Conservation (phyloP, 2,797 vertebrate species). For the Pseudomugil tenellus region DNA sequence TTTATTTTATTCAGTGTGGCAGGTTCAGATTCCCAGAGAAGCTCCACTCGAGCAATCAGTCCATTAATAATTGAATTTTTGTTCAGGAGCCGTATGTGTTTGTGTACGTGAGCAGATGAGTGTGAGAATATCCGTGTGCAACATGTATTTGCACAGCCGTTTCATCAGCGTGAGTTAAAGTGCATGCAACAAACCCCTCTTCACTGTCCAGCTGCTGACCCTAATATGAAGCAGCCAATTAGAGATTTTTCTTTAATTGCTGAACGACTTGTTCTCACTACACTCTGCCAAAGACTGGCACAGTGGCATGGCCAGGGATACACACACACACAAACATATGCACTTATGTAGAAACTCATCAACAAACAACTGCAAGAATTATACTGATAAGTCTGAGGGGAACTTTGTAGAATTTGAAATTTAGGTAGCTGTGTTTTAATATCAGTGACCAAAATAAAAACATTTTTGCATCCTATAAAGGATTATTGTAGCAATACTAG, state of each 20-base stretch:
- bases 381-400: constrained; percentile 55
- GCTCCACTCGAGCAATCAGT: constrained; percentile 91
- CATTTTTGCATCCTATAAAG: background rate
- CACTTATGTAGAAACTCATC: constrained; percentile 13
- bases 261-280: constrained; percentile 77
- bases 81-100: constrained; percentile 81
- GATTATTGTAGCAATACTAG: no score
- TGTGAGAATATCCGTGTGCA: constrained; percentile 36
- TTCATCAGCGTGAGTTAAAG: constrained; percentile 45
- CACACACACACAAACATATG: constrained; percentile 80
- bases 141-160: constrained; percentile 39
- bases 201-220: constrained; percentile 91
- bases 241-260: constrained; percentile 95
- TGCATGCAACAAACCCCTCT: constrained; percentile 84
- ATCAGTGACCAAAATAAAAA: constrained; percentile 33
- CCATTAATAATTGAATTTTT: constrained; percentile 99
- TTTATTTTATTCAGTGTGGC: constrained; percentile 98
- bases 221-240: constrained; percentile 94
- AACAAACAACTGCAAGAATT: constrained; percentile 38
- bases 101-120: constrained; percentile 57
- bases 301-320: constrained; percentile 81
- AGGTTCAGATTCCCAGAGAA: constrained; percentile 97
- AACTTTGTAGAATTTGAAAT: constrained; percentile 43
- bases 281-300: constrained; percentile 69
- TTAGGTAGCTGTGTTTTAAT: constrained; percentile 42